Evolutionary conservation across 2,113 vertebrate species (phyloP).

Genomic region (Atherinomorus stipes): DNA sequence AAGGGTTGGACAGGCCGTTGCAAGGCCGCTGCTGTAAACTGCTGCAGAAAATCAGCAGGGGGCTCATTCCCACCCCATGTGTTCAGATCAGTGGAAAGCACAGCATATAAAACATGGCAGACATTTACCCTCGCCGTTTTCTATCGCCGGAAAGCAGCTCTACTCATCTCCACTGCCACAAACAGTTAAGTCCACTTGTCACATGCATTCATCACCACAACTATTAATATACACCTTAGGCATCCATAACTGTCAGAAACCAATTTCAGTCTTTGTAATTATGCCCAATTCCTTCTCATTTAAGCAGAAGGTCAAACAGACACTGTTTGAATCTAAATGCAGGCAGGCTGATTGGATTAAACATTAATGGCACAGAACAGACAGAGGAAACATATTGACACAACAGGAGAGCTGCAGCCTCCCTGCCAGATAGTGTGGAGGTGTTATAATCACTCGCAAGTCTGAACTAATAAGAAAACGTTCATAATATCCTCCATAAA

Average conservation of each 20-base stretch:
- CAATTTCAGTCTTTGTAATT: constrained; percentile 29
- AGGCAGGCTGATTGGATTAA: background rate
- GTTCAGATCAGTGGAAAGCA: background rate
- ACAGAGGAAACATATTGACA: constrained; percentile 41
- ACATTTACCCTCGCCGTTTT: background rate
- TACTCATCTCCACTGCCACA: background rate
- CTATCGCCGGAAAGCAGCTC: background rate
- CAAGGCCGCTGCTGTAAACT: too few species aligned
- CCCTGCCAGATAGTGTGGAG: constrained; percentile 29
- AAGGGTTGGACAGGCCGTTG: too few species aligned
- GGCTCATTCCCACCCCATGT: background rate
- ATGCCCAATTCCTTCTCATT: constrained; percentile 18
- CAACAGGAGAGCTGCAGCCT: constrained; percentile 27
- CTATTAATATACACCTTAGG: constrained; percentile 19
- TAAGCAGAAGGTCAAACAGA: constrained; percentile 28
- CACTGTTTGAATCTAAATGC: constrained; percentile 12
- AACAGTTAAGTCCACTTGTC: background rate
- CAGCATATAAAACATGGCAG: background rate
- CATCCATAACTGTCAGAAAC: constrained; percentile 30
- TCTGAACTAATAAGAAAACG: constrained; percentile 25
- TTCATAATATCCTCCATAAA: constrained; percentile 41
- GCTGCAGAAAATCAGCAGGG: background rate
- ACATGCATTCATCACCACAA: constrained; percentile 7
- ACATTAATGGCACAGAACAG: constrained; percentile 13
- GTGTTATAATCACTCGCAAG: constrained; percentile 17